phyloP scores from a whole-genome alignment of 2,797 vertebrate species.

The Rhinophrynus dorsalis region DNA sequence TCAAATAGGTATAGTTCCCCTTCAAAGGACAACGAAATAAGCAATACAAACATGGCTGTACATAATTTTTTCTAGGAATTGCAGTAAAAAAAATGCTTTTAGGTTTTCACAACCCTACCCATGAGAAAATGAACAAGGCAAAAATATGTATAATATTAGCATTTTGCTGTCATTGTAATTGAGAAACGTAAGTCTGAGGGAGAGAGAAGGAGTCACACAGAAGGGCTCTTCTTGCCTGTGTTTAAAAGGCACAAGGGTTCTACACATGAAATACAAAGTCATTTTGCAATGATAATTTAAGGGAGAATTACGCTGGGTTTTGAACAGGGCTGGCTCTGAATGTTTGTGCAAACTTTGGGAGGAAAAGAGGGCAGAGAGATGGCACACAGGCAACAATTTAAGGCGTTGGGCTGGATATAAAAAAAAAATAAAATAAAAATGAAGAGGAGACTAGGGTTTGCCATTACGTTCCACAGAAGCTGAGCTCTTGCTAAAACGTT shows the following conservation, averaged over 20 bases:
- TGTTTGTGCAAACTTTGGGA: slow-evolving; percentile 25
- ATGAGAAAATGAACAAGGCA: too few relatives aligned
- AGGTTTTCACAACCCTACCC: too few relatives aligned
- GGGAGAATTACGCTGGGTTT: not conserved
- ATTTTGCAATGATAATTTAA: not conserved
- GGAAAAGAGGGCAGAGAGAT: slow-evolving; percentile 2
- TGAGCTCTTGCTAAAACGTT: not conserved
- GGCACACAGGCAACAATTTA: slow-evolving; percentile 32
- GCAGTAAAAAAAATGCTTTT: too few relatives aligned
- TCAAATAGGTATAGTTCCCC: too few relatives aligned
- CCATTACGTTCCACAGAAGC: slow-evolving; percentile 18
- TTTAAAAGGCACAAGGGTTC: slow-evolving; percentile 28
- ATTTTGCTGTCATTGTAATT: not conserved
- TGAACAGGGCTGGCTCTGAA: not conserved
- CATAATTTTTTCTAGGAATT: too few relatives aligned
- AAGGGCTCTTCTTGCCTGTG: slow-evolving; percentile 9
- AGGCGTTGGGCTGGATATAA: slow-evolving; percentile 39
- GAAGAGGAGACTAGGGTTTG: slow-evolving; percentile 1
- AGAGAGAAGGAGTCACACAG: not conserved
- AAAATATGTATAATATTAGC: too few relatives aligned
- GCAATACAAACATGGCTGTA: too few relatives aligned
- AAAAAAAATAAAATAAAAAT: slow-evolving; percentile 1
- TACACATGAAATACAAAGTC: not conserved
- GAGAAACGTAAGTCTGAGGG: not conserved
- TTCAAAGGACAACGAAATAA: too few relatives aligned